Evolutionary conservation across 2,888 invertebrate species (phyloP).

Genomic region (Abrostola triplasia): DNA sequence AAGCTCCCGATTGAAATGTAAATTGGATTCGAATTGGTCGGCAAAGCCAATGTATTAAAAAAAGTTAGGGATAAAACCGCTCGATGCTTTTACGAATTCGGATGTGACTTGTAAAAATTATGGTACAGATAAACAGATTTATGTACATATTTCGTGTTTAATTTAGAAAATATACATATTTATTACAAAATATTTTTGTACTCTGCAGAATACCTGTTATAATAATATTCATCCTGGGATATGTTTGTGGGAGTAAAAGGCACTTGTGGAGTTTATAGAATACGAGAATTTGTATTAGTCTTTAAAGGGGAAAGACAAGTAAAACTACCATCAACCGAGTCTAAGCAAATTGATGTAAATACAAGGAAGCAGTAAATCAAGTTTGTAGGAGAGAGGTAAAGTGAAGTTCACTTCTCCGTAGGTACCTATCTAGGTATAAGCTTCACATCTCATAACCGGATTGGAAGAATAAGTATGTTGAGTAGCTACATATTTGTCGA

Average conservation of each 20-base stretch:
- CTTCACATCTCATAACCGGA: no score
- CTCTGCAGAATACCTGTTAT: constrained; percentile 3
- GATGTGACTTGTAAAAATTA: constrained; percentile 68
- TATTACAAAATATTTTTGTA: constrained; percentile 12
- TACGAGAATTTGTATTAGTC: constrained; percentile 8
- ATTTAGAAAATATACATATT: constrained; percentile 23
- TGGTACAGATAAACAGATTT: constrained; percentile 57
- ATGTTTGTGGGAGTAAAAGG: not conserved
- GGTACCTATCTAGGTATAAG: not conserved
- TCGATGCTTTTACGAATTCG: constrained; percentile 67
- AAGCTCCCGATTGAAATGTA: constrained; percentile 83
- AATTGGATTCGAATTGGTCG: constrained; percentile 83
- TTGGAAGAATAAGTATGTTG: no score
- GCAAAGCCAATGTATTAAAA: constrained; percentile 77
- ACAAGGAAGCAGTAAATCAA: constrained; percentile 31
- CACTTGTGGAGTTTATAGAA: not conserved
- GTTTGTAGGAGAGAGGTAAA: constrained; percentile 21
- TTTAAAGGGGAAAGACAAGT: constrained; percentile 9
- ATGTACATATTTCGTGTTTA: constrained; percentile 33
- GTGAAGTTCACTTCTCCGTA: not conserved
- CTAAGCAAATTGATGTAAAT: constrained; percentile 39
- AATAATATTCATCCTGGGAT: not conserved
- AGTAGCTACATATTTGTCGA: no score
- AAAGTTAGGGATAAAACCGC: constrained; percentile 67
- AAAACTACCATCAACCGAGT: constrained; percentile 12